Base-by-base conservation (phyloP, 2,888 invertebrate genomes). In the Elegia similella region DNA sequence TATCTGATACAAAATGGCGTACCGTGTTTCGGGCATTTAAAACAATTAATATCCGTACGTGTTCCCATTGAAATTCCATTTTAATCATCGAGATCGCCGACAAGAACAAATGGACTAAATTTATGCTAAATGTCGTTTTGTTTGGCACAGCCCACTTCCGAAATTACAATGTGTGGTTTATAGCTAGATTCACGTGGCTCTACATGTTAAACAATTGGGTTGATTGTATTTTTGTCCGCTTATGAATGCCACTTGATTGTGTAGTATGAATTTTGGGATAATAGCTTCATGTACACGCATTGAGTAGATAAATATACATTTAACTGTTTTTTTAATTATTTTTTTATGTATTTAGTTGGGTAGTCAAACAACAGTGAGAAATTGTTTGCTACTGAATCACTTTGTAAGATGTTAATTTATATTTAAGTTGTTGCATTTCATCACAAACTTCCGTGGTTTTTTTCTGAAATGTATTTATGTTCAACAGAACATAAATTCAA, bases 121-220 rank as follows among this genome's bases (percentile, higher is more conserved):
- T 43, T 55, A 60, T 62, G 60, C 59, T 72, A 72, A 74, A 63
- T 63, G 68, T 59, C 74, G 63, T 73, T 74, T 74, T 73, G 74
- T 74, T 67, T 59, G 59, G 55, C 59, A 59, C 69, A 32, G 50
- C 64, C 66, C 62, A 66, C 65, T 73, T 74, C 74, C 72, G 63
- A 60, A 58, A 59, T 62, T 30, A 60, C 62, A 62, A 52, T 59
- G 47, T 32, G 43, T 30, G n/a, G n/a, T 46, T 55, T 17, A 15
- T 58, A 29, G 15, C n/a, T 30, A 44, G 12, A 44, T 34, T 32
- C 32, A 55, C 44, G 17, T 59, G 52, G 44, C 43, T 42, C 47
- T 52, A 34, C 32, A 8, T n/a, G 15, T 30, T 12, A 32, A 47
- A 52, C 57, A 56, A 47, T 34, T 29, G 23, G 16, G 52, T 52